phyloP scores from a whole-genome alignment of 2,113 vertebrate genomes.

The Chloebia gouldiae region DNA sequence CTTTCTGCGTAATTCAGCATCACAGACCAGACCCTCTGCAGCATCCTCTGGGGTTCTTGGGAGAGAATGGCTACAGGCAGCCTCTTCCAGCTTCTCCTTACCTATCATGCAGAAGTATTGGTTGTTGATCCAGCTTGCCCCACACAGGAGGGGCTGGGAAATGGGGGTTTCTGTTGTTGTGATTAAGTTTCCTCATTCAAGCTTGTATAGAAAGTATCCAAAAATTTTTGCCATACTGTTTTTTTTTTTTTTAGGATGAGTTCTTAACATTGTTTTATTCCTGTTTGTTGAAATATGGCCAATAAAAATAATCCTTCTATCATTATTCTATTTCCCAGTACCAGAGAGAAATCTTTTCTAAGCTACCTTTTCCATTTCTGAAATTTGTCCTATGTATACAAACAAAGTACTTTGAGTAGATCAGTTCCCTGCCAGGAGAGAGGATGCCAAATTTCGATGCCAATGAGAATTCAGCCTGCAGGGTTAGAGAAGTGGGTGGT shows the following conservation, averaged over 20 bases:
- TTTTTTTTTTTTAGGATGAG: neutral
- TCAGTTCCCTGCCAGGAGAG: neutral
- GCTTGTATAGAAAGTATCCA: neutral
- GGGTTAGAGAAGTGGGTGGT: neutral
- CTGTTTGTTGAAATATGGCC: neutral
- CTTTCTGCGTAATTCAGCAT: neutral
- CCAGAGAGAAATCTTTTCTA: neutral
- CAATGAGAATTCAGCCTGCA: neutral
- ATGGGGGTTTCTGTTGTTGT: neutral
- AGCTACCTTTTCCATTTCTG: neutral
- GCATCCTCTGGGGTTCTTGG: neutral
- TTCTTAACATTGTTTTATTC: neutral
- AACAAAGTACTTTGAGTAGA: neutral
- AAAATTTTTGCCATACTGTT: neutral
- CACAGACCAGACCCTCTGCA: neutral
- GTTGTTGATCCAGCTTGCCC: neutral
- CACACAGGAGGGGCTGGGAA: neutral
- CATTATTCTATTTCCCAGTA: neutral
- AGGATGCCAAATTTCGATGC: neutral
- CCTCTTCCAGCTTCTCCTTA: neutral
- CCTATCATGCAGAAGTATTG: neutral
- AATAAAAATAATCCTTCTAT: neutral
- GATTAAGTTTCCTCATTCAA: neutral
- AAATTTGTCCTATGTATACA: neutral
- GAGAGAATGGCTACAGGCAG: neutral